Base-by-base conservation (phyloP, 2,888 invertebrate genomes). In the Thyatira batis region DNA sequence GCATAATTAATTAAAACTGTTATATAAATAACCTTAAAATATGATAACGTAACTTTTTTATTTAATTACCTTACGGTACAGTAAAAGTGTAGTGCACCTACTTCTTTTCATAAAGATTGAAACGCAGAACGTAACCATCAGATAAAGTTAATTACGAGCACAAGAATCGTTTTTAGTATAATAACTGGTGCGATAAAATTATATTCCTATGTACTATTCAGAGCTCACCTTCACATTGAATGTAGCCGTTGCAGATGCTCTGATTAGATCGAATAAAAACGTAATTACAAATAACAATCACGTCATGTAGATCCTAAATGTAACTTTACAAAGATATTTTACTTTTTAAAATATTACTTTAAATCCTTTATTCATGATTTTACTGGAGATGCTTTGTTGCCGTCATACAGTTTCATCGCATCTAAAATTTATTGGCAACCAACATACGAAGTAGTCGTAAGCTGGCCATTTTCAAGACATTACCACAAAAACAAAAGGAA, bases 131-230 rank as follows among this genome's bases (percentile, higher is more conserved):
- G 28, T 17, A 48, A 48, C 48, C 27, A 55, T 52, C 45, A 39
- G 49, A 49, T 52, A 51, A 52, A 55, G 49, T 45, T 43, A 51
- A 43, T 20, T 48, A 43, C 30, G 11, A 39, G 33, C 10, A 43
- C 27, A 25, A 50, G 39, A 55, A 52, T 52, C 39, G 45, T 46
- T 54, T 39, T 30, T 55, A 49, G 49, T 49, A 45, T 23, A 33
- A 54, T 51, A 46, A 21, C 51, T 49, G 51, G 54, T 52, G 45
- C 51, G 51, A 55, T 55, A 45, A 55, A 49, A 52, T 49, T 49
- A 55, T 50, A 30, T 51, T 51, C 33, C 45, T 51, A 53, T 53
- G 49, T 33, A 51, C 39, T 39, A 51, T 20, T 53, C 45, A 45
- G 30, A 45, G 45, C 23, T 30, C 13, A 28, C 33, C 25, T 50